Conservation (phyloP, 2,113 vertebrate species). For the Actenoides hombroni region DNA sequence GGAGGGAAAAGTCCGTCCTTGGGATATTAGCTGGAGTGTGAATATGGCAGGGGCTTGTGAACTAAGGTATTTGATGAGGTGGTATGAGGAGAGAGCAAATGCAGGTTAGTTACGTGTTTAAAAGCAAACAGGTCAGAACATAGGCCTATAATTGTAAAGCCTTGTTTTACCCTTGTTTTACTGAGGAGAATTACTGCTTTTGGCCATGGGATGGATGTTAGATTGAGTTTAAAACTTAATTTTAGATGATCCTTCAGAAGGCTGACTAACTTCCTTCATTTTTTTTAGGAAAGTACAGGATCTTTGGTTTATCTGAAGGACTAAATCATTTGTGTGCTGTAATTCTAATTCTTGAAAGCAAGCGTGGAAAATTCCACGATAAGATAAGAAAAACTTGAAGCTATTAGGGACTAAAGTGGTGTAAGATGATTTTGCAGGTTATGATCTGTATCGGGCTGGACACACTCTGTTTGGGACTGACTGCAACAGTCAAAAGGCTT, state of each 20-base stretch:
- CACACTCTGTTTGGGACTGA: accelerated
- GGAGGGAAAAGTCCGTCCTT: accelerated
- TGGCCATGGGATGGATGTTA: accelerated
- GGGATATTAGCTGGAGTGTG: too few species aligned
- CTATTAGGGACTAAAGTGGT: not conserved
- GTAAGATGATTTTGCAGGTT: not conserved
- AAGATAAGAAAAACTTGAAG: not conserved
- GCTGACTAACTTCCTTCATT: not conserved
- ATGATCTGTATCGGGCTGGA: not conserved
- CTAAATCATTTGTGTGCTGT: not conserved
- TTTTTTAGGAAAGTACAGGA: not conserved
- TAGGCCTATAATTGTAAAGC: not conserved
- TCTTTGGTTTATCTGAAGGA: not conserved
- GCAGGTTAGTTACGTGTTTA: not conserved
- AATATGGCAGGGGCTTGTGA: accelerated
- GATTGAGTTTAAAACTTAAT: not conserved
- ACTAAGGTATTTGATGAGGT: not conserved
- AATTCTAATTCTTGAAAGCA: not conserved
- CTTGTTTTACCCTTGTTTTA: not conserved
- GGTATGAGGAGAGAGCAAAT: not conserved
- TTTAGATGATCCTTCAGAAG: not conserved
- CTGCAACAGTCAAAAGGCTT: not conserved
- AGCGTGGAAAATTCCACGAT: accelerated
- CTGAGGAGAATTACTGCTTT: not conserved
- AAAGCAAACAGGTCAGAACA: not conserved